phyloP scores from a whole-genome alignment of 2,888 invertebrate genomes.

The Mantis religiosa region DNA sequence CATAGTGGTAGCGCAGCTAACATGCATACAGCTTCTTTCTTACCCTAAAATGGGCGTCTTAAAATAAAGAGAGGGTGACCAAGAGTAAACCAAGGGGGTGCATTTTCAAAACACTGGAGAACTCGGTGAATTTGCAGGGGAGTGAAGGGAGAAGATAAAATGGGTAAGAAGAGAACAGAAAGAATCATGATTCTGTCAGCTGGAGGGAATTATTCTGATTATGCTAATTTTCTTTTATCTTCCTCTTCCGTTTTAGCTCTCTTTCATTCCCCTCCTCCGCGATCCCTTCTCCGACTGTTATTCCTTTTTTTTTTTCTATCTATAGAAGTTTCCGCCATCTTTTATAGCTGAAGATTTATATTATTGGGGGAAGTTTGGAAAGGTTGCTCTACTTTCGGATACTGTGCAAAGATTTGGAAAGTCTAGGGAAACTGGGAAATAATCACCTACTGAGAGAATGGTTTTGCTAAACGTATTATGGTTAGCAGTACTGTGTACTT shows the following conservation, averaged over 20 bases:
- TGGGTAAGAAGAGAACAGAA: conserved; percentile 21
- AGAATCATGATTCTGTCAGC: conserved; percentile 27
- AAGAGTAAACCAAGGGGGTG: background rate
- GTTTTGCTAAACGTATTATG: background rate
- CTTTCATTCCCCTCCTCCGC: background rate
- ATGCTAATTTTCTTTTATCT: conserved; percentile 29
- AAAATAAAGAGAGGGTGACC: conserved; percentile 6
- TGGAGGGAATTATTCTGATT: conserved; percentile 32
- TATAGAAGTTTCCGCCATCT: background rate
- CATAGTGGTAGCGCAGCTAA: background rate
- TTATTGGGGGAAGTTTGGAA: conserved; percentile 1
- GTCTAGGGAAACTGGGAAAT: background rate
- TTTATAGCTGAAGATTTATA: background rate
- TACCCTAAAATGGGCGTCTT: background rate
- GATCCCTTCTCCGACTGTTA: background rate
- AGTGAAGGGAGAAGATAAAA: background rate
- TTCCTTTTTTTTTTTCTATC: background rate
- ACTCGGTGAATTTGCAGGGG: background rate
- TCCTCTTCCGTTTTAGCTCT: background rate
- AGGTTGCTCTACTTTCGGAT: background rate
- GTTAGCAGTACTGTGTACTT: background rate
- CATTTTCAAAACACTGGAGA: conserved; percentile 12
- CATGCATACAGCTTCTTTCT: background rate
- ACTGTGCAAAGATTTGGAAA: background rate
- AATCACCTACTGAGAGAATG: background rate